Base-by-base conservation (phyloP, 1,140 invertebrate genomes). In the Tachypleus tridentatus region DNA sequence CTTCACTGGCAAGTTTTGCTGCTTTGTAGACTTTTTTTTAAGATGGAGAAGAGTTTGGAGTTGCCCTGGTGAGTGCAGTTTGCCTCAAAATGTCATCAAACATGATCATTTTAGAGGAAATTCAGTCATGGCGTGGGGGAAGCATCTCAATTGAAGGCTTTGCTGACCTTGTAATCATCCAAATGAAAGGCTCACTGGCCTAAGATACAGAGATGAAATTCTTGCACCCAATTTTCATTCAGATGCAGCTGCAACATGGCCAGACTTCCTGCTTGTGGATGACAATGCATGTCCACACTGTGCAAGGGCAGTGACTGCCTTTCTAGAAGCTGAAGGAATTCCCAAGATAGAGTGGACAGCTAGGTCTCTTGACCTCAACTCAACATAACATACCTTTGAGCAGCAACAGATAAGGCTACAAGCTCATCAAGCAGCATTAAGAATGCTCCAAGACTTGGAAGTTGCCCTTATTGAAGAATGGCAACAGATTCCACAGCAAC, bases 271-370 rank as follows among this genome's bases (percentile, higher is more conserved):
- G 4, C 8, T 60, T 8, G 50, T 60, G 59, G 48, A 60, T 47
- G 59, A 60, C 11, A 60, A 60, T 11, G 8, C 8, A 5, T 49
- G 8, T 7, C 11, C 47, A 60, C 59, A 60, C 50, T 11, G 4
- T 29, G 59, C 2, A 49, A 49, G 11, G 5, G 4, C 53, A 29
- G 60, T 61, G 29, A 29, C 51, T 4, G 49, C n/a, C 53, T 52
- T 61, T 49, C 58, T 52, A 52, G 51, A 52, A 49, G 51, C 51
- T 11, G 60, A 61, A 52, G 60, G 60, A 61, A 61, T 52, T 51
- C 5, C 29, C 11, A 49, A 51, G 11, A 61, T 57, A 47, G 61
- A 66, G 70, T 71, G 70, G 67, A 64, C 72, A 78, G 79, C 67
- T 76, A 77, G 72, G 51, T 61, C 60, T 53, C 48, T 11, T 8